Base-by-base conservation (phyloP, 2,888 invertebrate genomes). In the Andrena bicolor region DNA sequence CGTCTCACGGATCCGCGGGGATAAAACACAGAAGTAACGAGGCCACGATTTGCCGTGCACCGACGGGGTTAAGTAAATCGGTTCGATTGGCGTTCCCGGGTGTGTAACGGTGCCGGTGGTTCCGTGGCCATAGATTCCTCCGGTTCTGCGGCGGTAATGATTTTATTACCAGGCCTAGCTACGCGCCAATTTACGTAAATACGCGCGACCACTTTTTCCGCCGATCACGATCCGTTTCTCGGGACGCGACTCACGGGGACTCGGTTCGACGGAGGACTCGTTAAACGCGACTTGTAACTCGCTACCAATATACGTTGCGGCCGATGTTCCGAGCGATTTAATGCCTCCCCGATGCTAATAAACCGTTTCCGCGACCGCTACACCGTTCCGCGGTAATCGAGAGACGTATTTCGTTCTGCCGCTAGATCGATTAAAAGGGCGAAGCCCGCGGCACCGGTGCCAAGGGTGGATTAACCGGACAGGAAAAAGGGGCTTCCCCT, bases 261-360 rank as follows among this genome's bases (percentile, higher is more conserved):
- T 41, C 68, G 49, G 70, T 65, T 76, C 76, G 74, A 72, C 70
- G 76, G 49, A n/a, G 30, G 77, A 85, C 75, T 85, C 80, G 78
- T 84, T 80, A 84, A 76, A 82, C 69, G 78, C 53, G 76, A 74
- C 86, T 79, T 72, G 75, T 84, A 88, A 83, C 74, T 77, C 76
- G 80, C 64, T 85, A 87, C 82, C 83, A 87, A 88, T 88, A 87
- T 88, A 88, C 87, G 77, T 81, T 79, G 75, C 79, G 84, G 71
- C 79, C 71, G 82, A 82, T 80, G 80, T 84, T 69, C 78, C 76
- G 80, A 32, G 68, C 84, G 77, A 88, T 87, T 89, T 87, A 88
- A 89, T 86, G 73, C 79, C 71, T 16, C 61, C 80, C 60, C 23
- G 75, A 84, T 83, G 69, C 85, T 79, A 83, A 88, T 87, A 89